phyloP scores from a whole-genome alignment of 2,888 invertebrate genomes.

The Aquatica leii region DNA sequence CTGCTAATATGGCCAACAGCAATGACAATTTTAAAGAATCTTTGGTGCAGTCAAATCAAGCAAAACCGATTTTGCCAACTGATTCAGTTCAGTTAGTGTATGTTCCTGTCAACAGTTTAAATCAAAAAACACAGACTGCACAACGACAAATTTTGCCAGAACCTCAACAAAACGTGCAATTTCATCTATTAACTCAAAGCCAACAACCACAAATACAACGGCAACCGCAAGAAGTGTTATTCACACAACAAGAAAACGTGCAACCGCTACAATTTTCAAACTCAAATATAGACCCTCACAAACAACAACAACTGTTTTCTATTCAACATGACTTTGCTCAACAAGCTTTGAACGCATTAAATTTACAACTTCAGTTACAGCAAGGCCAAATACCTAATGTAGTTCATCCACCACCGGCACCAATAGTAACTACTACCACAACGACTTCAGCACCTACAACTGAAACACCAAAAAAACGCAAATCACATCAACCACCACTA shows the following conservation, averaged over 20 bases:
- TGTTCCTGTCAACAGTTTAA: constrained; percentile 79
- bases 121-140: constrained; percentile 59
- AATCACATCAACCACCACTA: constrained; percentile 84
- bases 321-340: constrained; percentile 59
- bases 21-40: constrained; percentile 20
- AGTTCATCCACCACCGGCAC: constrained; percentile 41
- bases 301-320: constrained; percentile 50
- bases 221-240: not conserved
- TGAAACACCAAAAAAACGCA: constrained; percentile 65
- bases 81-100: constrained; percentile 82
- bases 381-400: constrained; percentile 50
- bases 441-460: constrained; percentile 60
- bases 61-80: constrained; percentile 44
- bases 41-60: constrained; percentile 45
- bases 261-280: constrained; percentile 3
- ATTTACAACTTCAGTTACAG: constrained; percentile 54
- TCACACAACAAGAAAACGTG: not conserved
- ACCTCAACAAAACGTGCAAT: not conserved
- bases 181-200: not conserved
- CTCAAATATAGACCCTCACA: constrained; percentile 10
- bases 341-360: constrained; percentile 59
- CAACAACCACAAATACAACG: constrained; percentile 1
- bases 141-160: not conserved
- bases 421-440: constrained; percentile 61
- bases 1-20: constrained; percentile 4